Evolutionary conservation across 2,797 vertebrate species (phyloP), one percentile per base, ranked within the genome.

Genomic region (Scomberomorus guttatus): DNA sequence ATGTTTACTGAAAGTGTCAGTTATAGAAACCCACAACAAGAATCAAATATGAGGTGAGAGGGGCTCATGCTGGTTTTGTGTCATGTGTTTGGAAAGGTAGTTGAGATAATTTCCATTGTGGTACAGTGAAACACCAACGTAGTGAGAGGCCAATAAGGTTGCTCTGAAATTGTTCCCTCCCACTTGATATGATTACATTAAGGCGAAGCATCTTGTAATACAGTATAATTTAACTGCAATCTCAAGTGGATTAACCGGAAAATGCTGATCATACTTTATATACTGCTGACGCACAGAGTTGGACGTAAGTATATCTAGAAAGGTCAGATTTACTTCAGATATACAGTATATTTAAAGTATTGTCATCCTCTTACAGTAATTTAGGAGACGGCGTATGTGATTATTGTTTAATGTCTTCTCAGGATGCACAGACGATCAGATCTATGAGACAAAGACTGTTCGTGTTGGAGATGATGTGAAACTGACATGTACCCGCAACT

Each of bases 201-300:
- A 29, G 3, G 12, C 37, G 25, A 61, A 72, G 48, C 57, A 29
- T 13, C n/a, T 55, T 27, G 6, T 39, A 54, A 27, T 52, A 6
- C 2, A 0, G 22, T 70, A 11, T 65, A 27, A 61, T 6, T n/a
- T 25, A 22, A 42, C 24, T 7, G 32, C 15, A 58, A 65, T 32
- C 2, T n/a, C 27, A 20, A 59, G 25, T 15, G 25, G 61, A 46
- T 18, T 20, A 5, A 57, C 42, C 0, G n/a, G 58, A 82, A 3
- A 77, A 91, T 72, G 72, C 29, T 70, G 65, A 20, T 78, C 4
- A 2, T 81, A 27, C n/a, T 87, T 27, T 80, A 15, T 72, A 42
- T 72, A 2, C 18, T 85, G 51, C 18, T 82, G 59, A 51, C 83
- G 44, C 18, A 15, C 44, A 37, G 9, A 37, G 2, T 37, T 12